phyloP scores from a whole-genome alignment of 2,113 vertebrate species.

The Prionailurus bengalensis region DNA sequence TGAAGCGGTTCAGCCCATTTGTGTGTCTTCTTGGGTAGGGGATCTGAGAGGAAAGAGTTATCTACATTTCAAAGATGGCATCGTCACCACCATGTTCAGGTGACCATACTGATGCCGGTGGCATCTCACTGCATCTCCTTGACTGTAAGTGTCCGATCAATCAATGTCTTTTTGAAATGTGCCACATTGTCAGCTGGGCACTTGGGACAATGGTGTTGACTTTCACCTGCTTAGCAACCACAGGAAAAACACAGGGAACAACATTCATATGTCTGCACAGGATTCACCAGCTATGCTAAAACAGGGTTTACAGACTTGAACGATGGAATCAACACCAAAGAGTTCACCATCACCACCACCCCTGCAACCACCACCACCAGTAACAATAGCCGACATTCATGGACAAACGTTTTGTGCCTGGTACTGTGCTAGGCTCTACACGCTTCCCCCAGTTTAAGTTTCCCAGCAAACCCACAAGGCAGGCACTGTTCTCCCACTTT shows the following conservation, averaged over 20 bases:
- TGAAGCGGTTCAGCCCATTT: not conserved
- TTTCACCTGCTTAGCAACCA: not conserved
- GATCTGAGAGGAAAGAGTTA: not conserved
- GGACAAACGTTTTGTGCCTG: not conserved
- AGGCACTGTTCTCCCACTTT: not conserved
- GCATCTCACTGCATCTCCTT: not conserved
- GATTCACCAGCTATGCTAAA: not conserved
- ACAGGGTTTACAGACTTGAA: not conserved
- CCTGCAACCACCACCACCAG: too few relatives aligned
- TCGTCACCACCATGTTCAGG: not conserved
- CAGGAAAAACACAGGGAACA: not conserved
- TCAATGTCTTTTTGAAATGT: conserved; percentile 49
- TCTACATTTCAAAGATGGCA: conserved; percentile 55
- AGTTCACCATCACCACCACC: too few relatives aligned
- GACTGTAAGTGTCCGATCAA: conserved; percentile 61
- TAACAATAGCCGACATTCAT: not conserved
- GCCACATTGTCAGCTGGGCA: conserved; percentile 29
- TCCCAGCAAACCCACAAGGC: not conserved
- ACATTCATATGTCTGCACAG: not conserved
- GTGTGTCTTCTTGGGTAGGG: not conserved
- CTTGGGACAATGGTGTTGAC: not conserved
- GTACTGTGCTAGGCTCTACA: not conserved
- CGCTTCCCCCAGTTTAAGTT: not conserved
- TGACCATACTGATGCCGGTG: not conserved
- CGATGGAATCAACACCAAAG: not conserved